These are phyloP conservation scores for Strigamia crassipes DNA, from an alignment of 2,888 invertebrate genomes.

Conservation along the genomic window DNA sequence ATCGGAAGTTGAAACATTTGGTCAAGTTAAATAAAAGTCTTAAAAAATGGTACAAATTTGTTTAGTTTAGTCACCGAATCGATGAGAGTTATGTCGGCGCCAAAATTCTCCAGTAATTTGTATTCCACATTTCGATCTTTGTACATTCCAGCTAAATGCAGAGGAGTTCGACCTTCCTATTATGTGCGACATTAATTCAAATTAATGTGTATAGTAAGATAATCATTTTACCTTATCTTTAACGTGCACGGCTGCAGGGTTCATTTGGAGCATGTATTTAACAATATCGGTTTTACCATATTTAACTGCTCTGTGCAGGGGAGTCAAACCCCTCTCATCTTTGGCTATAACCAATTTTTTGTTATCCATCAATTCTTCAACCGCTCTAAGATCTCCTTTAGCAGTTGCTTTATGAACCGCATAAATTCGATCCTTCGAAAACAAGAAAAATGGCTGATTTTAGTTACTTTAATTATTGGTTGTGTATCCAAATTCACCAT, in stretches of 20 bases:
- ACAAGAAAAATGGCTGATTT: background rate
- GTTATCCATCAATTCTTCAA: constrained; percentile 57
- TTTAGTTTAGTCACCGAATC: constrained; percentile 53
- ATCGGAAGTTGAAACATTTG: too few relatives aligned
- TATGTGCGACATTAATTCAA: background rate
- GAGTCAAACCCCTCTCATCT: constrained; percentile 79
- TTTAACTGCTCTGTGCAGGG: constrained; percentile 82
- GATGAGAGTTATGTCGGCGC: constrained; percentile 54
- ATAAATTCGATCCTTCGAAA: constrained; percentile 57
- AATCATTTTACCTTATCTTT: constrained; percentile 57
- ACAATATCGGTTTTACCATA: constrained; percentile 82
- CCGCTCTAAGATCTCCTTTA: constrained; percentile 58
- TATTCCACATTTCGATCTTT: constrained; percentile 54
- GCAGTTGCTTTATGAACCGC: constrained; percentile 59
- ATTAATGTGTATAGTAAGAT: background rate
- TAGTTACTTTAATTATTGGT: constrained; percentile 51
- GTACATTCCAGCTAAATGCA: constrained; percentile 78
- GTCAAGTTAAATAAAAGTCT: too few relatives aligned
- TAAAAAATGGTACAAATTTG: background rate
- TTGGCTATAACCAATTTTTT: constrained; percentile 75
- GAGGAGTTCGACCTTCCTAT: constrained; percentile 69
- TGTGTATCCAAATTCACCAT: constrained; percentile 66
- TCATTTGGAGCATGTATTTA: constrained; percentile 65
- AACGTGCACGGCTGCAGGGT: constrained; percentile 58
- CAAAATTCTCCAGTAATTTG: constrained; percentile 54